A percentile compares a stretch with the other conserved stretches of the same genome.
These are phyloP conservation scores for Aphelenchoides bicaudatus DNA, from an alignment of 2,888 invertebrate genomes.

Conservation along the genomic window DNA sequence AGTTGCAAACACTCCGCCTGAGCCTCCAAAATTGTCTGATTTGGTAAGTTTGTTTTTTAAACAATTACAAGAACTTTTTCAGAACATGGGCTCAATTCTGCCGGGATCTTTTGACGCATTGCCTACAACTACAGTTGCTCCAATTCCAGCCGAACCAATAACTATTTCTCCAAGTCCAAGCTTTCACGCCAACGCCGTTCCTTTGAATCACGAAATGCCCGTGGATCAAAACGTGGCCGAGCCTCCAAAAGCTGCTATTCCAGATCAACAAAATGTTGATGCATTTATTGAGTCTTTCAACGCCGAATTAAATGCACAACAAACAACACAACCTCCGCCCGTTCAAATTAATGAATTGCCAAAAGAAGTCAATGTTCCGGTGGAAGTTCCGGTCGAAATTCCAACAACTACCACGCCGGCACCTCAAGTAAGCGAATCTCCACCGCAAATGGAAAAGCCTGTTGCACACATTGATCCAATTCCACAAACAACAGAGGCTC, in stretches of 20 bases:
- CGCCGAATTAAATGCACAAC: too few species aligned
- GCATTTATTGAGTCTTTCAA: too few species aligned
- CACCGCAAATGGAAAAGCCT: neutral
- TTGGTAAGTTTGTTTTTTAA: too few species aligned
- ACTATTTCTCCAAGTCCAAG: neutral
- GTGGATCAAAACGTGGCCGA: too few species aligned
- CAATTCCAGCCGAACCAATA: neutral
- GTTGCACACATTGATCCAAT: neutral
- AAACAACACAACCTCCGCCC: neutral
- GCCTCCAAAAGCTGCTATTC: too few species aligned
- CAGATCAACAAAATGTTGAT: too few species aligned
- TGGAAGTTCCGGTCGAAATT: neutral
- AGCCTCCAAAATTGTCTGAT: neutral
- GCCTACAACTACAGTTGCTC: neutral
- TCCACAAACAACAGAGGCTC: conserved; percentile 3
- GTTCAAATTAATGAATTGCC: neutral
- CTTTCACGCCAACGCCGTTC: too few species aligned
- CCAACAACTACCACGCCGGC: neutral
- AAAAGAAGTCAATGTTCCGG: neutral
- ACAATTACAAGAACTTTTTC: neutral
- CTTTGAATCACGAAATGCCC: too few species aligned
- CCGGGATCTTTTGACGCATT: neutral
- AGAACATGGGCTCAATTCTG: neutral
- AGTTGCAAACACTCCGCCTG: neutral
- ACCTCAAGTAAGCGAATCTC: neutral